Evolutionary conservation across 2,888 invertebrate genomes (phyloP), one percentile per base, ranked within the genome.

Genomic region (Eucera pruinosa): DNA sequence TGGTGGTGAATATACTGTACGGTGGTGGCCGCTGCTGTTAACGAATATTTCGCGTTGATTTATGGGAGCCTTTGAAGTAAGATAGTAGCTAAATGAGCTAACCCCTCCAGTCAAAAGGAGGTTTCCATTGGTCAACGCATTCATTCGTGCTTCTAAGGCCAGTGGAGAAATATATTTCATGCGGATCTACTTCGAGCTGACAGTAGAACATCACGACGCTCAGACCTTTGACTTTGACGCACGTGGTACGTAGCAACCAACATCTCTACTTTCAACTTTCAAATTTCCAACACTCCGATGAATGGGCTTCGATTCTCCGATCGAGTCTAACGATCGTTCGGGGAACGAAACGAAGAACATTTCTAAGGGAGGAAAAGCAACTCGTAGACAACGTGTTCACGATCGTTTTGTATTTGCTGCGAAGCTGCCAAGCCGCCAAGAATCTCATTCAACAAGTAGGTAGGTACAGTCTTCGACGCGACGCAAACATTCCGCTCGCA

Each of bases 111-210:
- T 77, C 83, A 87, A 87, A 86, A 89, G 74, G 73, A 80, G 69
- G 83, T 82, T 87, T 84, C 83, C 85, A 88, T 89, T 89, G 87
- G 86, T 80, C 71, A 75, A 81, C 68, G 61, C 52, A 70, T 73
- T 87, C 89, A 90, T 85, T 89, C 85, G 85, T 78, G 69, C 70
- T 80, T 81, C 78, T 74, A 84, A 82, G 77, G 71, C 71, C 84
- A 85, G 57, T 78, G 67, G 58, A 76, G 66, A 67, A 81, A 65
- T 78, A 75, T 70, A 78, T 78, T 72, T 71, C 57, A 64, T 74
- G 60, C 43, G 45, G 64, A 57, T 67, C 68, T 68, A 55, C 55
- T 67, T 55, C 43, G 47, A 72, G 62, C 58, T 64, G 61, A 66
- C 65, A 54, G 62, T 15, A 61, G 47, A 72, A 64, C 70, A 77